Percentiles rank a stretch among this genome's conserved stretches.
phyloP scores from a whole-genome alignment of 92 coral and sea anemone species.

The Isaurus tuberculatus region DNA sequence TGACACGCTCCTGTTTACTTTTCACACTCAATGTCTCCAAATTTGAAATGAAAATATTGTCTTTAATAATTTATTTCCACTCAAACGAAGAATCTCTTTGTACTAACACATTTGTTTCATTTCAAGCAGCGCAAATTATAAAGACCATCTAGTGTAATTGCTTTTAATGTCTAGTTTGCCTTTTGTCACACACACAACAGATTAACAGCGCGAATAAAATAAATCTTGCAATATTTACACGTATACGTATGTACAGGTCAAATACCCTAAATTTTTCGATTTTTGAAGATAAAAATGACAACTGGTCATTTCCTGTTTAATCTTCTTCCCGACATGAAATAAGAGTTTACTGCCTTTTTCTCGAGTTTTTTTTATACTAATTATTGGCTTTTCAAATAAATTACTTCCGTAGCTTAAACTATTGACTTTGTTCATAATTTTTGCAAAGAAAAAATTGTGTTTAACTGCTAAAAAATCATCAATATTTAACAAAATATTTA shows the following conservation, averaged over 20 bases:
- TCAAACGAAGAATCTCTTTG: constrained; percentile 51
- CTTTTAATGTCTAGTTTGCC: constrained; percentile 64
- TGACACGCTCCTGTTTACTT: constrained; percentile 42
- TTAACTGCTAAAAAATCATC: constrained; percentile 42
- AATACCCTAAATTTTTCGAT: constrained; percentile 76
- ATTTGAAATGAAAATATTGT: constrained; percentile 45
- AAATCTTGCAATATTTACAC: constrained; percentile 75
- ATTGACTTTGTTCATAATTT: constrained; percentile 41
- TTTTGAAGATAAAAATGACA: constrained; percentile 89
- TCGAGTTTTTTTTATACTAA: constrained; percentile 62
- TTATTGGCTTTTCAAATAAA: constrained; percentile 58
- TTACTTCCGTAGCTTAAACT: constrained; percentile 43
- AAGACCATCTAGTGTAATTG: constrained; percentile 85
- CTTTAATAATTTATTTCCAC: constrained; percentile 49
- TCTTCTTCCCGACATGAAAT: constrained; percentile 52
- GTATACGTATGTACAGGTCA: constrained; percentile 43
- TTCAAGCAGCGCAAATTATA: constrained; percentile 84
- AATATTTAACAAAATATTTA: constrained; percentile 28
- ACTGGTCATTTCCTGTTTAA: constrained; percentile 86
- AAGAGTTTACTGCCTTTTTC: constrained; percentile 68
- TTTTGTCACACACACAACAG: constrained; percentile 80
- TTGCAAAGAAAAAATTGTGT: constrained; percentile 37
- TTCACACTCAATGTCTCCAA: constrained; percentile 22
- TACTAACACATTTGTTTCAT: constrained; percentile 83
- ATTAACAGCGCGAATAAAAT: constrained; percentile 76